Conservation (phyloP, 1,140 invertebrate species). For the Asbolus verrucosus region DNA sequence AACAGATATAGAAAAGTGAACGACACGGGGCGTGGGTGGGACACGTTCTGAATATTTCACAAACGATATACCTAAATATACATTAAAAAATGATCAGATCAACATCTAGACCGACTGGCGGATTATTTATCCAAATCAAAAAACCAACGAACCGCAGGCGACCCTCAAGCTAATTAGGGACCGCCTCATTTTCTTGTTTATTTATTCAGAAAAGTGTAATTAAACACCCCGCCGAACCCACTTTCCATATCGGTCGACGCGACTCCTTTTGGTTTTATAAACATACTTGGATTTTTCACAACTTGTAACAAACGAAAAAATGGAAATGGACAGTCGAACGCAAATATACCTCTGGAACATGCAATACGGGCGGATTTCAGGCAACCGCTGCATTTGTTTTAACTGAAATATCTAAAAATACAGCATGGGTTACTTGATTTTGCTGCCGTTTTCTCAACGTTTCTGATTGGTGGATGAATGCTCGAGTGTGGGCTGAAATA, state of each 20-base stretch:
- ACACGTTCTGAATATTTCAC: constrained; percentile 5
- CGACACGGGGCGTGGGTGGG: constrained; percentile 26
- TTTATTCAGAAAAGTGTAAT: background rate
- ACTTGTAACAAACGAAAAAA: too few species aligned
- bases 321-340: background rate
- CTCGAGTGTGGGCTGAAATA: constrained; percentile 30
- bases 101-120: background rate
- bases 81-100: too few species aligned
- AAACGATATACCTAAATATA: constrained; percentile 1
- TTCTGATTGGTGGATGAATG: constrained; percentile 39
- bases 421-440: constrained; percentile 23
- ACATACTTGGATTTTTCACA: too few species aligned
- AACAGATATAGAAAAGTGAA: constrained; percentile 23
- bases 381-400: constrained; percentile 23
- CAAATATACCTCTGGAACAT: background rate
- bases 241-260: too few species aligned
- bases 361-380: background rate
- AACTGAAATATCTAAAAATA: constrained; percentile 41
- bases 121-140: background rate
- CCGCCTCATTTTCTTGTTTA: constrained; percentile 1
- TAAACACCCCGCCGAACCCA: background rate
- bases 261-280: too few species aligned
- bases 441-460: constrained; percentile 43
- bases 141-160: background rate
- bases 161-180: too few species aligned